phyloP scores from a whole-genome alignment of 2,113 vertebrate species.

The Suricata suricatta region DNA sequence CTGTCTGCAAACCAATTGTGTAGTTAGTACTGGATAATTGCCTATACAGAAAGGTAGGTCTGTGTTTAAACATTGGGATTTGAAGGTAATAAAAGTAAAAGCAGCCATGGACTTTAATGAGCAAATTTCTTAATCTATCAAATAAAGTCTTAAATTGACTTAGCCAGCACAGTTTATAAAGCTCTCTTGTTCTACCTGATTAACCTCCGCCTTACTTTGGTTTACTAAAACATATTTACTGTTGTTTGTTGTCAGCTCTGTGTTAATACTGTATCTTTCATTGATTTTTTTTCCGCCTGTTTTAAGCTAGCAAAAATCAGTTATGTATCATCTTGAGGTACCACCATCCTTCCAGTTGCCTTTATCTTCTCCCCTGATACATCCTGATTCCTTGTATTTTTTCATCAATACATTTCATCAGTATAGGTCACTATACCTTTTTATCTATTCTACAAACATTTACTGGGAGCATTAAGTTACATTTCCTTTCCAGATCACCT shows the following conservation, averaged over 20 bases:
- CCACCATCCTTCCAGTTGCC: background rate
- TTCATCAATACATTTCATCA: background rate
- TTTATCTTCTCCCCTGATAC: background rate
- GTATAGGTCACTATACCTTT: background rate
- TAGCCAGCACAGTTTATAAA: conserved; percentile 4
- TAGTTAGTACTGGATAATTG: conserved; percentile 28
- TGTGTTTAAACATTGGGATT: background rate
- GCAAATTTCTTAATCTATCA: background rate
- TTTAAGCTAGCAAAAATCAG: background rate
- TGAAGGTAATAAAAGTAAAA: conserved; percentile 27
- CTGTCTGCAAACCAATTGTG: background rate
- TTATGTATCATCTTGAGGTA: background rate
- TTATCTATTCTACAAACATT: background rate
- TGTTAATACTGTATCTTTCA: background rate
- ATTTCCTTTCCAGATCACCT: background rate
- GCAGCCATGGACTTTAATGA: background rate
- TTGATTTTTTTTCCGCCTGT: background rate
- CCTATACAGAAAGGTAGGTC: background rate
- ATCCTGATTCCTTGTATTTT: background rate
- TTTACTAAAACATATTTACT: background rate
- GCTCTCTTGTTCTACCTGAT: background rate
- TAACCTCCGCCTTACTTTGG: background rate
- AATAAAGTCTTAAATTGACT: background rate
- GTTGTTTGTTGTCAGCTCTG: background rate
- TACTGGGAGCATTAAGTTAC: background rate